phyloP scores from a whole-genome alignment of 2,113 vertebrate species.

The Hippopotamus amphibius region DNA sequence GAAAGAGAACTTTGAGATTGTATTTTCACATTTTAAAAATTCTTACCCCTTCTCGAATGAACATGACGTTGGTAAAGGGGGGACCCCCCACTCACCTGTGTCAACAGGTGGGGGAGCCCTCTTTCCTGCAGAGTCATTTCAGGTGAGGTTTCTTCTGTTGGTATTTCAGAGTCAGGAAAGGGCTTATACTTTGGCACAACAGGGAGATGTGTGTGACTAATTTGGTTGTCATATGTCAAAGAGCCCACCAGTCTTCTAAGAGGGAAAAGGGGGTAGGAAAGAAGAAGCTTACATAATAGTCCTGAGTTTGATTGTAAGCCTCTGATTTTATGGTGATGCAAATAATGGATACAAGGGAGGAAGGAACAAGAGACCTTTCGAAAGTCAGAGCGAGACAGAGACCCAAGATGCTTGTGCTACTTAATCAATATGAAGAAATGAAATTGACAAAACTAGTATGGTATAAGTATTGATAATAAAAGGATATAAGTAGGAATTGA shows the following conservation, averaged over 20 bases:
- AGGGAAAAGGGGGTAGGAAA: fast-evolving
- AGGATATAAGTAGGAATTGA: not conserved
- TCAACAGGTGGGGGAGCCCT: fast-evolving
- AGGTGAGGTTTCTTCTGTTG: not conserved
- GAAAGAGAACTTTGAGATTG: fast-evolving
- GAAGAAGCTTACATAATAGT: fast-evolving
- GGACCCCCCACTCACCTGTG: too few species aligned
- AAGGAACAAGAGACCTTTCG: too few species aligned
- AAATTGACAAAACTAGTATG: not conserved
- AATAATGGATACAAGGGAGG: fast-evolving
- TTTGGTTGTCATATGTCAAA: not conserved
- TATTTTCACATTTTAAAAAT: not conserved
- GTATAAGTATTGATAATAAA: not conserved
- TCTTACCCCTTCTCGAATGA: not conserved
- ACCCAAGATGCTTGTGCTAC: not conserved
- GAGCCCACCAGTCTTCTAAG: not conserved
- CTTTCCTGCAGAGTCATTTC: not conserved
- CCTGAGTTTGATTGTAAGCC: not conserved
- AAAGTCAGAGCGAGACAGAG: not conserved
- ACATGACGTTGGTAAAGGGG: not conserved
- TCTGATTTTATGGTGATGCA: not conserved
- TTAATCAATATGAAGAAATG: not conserved
- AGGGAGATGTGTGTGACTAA: not conserved
- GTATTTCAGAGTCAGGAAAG: not conserved
- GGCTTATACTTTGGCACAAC: not conserved